Conservation (phyloP, 2,797 vertebrate genomes). For the Chelon labrosus region DNA sequence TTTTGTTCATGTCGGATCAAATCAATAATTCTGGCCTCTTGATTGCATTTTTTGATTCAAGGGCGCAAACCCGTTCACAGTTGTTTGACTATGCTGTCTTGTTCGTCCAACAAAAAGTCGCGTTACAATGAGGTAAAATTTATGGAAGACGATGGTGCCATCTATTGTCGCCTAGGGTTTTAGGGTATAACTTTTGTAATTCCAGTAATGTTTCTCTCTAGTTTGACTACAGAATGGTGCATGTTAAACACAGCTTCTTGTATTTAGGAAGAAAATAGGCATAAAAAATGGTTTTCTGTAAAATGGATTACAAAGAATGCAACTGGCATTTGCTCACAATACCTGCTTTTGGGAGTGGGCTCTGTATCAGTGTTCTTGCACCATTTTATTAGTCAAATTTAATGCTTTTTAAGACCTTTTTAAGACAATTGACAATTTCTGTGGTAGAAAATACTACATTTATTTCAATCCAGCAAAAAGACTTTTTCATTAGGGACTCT, state of each 20-base stretch:
- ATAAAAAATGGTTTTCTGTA: not conserved
- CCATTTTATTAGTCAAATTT: no score
- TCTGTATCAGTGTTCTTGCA: no score
- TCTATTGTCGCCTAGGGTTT: not conserved
- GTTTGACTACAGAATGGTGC: not conserved
- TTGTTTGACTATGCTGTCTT: not conserved
- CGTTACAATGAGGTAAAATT: not conserved
- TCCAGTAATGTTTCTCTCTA: not conserved
- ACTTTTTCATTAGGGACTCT: no score
- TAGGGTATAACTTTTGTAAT: no score
- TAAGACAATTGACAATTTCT: no score
- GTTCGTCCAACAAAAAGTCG: not conserved
- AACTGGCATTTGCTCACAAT: not conserved
- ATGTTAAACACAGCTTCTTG: not conserved
- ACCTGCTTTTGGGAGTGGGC: not conserved
- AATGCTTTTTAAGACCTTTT: no score
- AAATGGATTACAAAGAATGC: not conserved
- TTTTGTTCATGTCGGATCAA: not conserved
- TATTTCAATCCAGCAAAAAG: no score
- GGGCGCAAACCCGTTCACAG: not conserved
- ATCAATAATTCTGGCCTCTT: no score
- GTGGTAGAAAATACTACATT: no score
- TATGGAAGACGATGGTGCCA: not conserved
- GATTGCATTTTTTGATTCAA: not conserved
- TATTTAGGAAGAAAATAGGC: not conserved